Evolutionary conservation across 2,888 invertebrate species (phyloP).

Genomic region (Philhelius pedissequus): DNA sequence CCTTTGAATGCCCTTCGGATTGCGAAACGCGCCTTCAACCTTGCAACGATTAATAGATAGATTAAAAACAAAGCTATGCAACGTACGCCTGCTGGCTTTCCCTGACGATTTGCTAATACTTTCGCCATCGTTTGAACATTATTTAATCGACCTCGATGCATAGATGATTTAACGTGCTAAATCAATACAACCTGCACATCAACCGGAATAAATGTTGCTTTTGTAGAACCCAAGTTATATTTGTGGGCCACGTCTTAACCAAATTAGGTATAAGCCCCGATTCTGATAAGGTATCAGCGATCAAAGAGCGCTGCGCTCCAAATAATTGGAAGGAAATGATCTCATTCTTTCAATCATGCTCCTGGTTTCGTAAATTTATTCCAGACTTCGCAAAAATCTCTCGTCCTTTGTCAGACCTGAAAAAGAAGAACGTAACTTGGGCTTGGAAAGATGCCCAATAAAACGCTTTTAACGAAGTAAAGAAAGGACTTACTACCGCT

Average conservation of each 20-base stretch:
- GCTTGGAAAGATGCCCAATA: too few relatives aligned
- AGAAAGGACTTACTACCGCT: too few relatives aligned
- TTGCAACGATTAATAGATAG: slow-evolving; percentile 73
- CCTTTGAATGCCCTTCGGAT: slow-evolving; percentile 74
- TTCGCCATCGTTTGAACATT: slow-evolving; percentile 69
- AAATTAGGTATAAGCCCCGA: not conserved
- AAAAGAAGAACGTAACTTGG: too few relatives aligned
- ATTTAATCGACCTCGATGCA: slow-evolving; percentile 47
- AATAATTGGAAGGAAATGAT: not conserved
- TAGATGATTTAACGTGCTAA: not conserved
- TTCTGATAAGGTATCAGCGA: slow-evolving; percentile 61
- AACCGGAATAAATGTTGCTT: slow-evolving; percentile 70
- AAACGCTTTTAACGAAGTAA: too few relatives aligned
- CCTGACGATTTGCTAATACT: slow-evolving; percentile 72
- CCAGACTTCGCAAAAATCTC: not conserved
- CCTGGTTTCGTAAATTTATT: not conserved
- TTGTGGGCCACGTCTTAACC: not conserved
- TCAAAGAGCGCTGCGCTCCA: slow-evolving; percentile 14
- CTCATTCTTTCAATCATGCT: not conserved
- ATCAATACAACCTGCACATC: slow-evolving; percentile 64
- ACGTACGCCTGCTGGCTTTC: slow-evolving; percentile 58
- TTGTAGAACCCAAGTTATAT: not conserved
- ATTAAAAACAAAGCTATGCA: slow-evolving; percentile 58
- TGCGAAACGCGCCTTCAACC: slow-evolving; percentile 73
- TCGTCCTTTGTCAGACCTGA: slow-evolving; percentile 50